Percentiles rank a stretch among this genome's conserved stretches.
These are phyloP conservation scores for Sebastes iracundus DNA, from an alignment of 2,797 vertebrate genomes.

Conservation along the genomic window DNA sequence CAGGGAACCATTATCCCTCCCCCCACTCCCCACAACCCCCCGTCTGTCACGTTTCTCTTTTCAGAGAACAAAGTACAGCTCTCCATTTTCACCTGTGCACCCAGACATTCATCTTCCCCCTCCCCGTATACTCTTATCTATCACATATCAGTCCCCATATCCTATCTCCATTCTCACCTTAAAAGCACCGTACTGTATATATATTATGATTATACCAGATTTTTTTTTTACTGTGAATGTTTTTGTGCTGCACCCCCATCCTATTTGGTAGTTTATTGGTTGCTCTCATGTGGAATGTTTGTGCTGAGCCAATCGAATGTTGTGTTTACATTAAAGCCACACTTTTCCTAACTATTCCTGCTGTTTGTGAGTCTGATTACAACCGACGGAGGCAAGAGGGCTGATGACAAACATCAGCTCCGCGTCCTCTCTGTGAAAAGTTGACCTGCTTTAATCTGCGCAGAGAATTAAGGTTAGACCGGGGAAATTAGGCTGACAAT, in stretches of 20 bases:
- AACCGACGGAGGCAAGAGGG: not conserved
- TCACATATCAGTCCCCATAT: slow-evolving; percentile 77
- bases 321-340: slow-evolving; percentile 87
- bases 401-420: not conserved
- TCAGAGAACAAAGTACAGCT: slow-evolving; percentile 72
- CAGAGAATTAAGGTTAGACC: slow-evolving; percentile 58
- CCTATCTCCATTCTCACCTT: slow-evolving; percentile 78
- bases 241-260: slow-evolving; percentile 82
- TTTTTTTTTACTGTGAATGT: slow-evolving; percentile 86
- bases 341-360: slow-evolving; percentile 83
- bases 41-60: slow-evolving; percentile 65
- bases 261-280: slow-evolving; percentile 83
- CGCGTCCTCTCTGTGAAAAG: slow-evolving; percentile 2
- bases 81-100: slow-evolving; percentile 76
- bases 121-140: slow-evolving; percentile 66
- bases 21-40: not conserved
- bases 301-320: slow-evolving; percentile 86
- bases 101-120: slow-evolving; percentile 62
- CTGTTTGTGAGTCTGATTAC: slow-evolving; percentile 45
- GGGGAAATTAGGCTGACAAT: slow-evolving; percentile 72
- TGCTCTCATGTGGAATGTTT: slow-evolving; percentile 87
- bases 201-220: slow-evolving; percentile 84
- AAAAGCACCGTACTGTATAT: slow-evolving; percentile 84
- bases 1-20: slow-evolving; percentile 47
- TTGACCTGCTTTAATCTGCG: slow-evolving; percentile 52